Evolutionary conservation across 2,888 invertebrate species (phyloP), one percentile per base, ranked within the genome.

Genomic region (Hemistola chrysoprasaria): DNA sequence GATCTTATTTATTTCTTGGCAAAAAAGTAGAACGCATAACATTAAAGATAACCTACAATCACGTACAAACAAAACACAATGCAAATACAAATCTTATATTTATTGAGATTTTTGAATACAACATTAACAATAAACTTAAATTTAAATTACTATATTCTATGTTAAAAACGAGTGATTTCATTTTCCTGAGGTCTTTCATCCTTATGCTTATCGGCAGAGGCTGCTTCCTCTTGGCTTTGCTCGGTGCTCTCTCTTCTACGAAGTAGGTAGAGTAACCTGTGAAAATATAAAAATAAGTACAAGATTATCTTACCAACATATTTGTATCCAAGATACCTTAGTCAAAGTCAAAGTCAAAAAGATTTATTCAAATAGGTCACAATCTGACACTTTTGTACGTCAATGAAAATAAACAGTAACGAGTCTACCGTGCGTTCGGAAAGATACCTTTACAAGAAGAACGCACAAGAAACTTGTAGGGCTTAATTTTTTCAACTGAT

Each of bases 81-180:
- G 20, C 62, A 50, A 64, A 71, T 80, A 83, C 50, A 83, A 84
- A 78, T 51, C 78, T 80, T 81, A 79, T 49, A 59, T 84, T 85
- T 83, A 85, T 82, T 85, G 81, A 84, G 81, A 85, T 81, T 83
- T 82, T 78, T 60, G 49, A 53, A 62, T 71, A 74, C 64, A 40
- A 51, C 40, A 20, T 38, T 66, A 65, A 50, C 31, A 60, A 56
- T 68, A 68, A 62, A 45, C 59, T 62, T 61, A 66, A 59, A 56
- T 70, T 74, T 65, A 47, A 74, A 70, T 78, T 50, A 28, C 5
- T 25, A 38, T n/a, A n/a, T n/a, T n/a, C n/a, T n/a, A 47, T 40
- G 53, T 77, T 66, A 86, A 78, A 86, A 82, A 54, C 76, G 71
- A 48, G 87, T 88, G 37, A 83, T 70, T 76, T 88, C 86, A 47